Conservation (phyloP, 2,113 vertebrate genomes). For the Neolamprologus variostigma region DNA sequence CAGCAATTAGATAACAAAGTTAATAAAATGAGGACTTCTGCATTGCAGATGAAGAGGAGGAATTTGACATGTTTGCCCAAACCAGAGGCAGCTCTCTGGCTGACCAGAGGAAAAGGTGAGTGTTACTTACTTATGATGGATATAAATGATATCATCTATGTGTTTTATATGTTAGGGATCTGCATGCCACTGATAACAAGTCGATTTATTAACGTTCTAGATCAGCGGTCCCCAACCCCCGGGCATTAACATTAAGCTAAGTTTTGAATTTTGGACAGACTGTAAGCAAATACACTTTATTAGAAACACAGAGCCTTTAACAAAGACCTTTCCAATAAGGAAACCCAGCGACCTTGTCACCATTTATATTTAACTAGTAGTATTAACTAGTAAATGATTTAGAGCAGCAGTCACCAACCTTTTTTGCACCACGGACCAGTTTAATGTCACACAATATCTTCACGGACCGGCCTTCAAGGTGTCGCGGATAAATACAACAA, state of each 20-base stretch:
- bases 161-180: fast-evolving
- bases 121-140: background rate
- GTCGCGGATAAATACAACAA: background rate
- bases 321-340: background rate
- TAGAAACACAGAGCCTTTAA: background rate
- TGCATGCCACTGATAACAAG: background rate
- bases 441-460: background rate
- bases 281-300: background rate
- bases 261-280: background rate
- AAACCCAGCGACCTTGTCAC: background rate
- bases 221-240: too few species aligned
- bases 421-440: background rate
- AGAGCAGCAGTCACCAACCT: background rate
- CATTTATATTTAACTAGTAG: background rate
- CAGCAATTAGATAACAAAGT: background rate
- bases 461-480: background rate
- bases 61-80: constrained; percentile 98
- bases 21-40: background rate
- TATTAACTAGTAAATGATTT: background rate
- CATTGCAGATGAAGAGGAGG: constrained; percentile 75
- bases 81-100: constrained; percentile 88
- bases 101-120: constrained; percentile 89
- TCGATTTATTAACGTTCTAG: fast-evolving
- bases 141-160: fast-evolving
- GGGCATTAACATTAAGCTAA: background rate